Percentiles rank a stretch among this genome's conserved stretches.
These are phyloP conservation scores for Hippopotamus amphibius DNA, from an alignment of 2,113 vertebrate species.

Conservation along the genomic window DNA sequence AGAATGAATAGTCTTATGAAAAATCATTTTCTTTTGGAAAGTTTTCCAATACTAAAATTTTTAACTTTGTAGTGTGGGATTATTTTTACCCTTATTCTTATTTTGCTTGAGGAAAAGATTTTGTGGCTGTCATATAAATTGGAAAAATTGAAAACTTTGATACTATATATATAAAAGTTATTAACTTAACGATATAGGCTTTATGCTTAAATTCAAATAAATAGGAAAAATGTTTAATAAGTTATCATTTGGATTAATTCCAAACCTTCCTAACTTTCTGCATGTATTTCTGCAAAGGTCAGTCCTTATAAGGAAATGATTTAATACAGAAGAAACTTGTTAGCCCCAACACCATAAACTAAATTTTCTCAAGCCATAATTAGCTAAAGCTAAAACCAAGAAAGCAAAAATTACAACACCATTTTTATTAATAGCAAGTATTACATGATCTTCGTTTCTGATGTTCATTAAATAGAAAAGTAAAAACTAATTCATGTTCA, in stretches of 20 bases:
- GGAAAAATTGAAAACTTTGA: slow-evolving; percentile 45
- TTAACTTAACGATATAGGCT: background rate
- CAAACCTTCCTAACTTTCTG: background rate
- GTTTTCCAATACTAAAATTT: slow-evolving; percentile 18
- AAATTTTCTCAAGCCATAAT: background rate
- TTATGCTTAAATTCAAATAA: slow-evolving; percentile 23
- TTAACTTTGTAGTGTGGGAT: background rate
- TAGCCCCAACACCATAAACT: background rate
- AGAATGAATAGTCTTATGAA: background rate
- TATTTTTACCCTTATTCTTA: slow-evolving; percentile 58
- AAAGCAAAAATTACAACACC: background rate
- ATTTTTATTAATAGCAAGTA: background rate
- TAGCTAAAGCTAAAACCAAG: background rate
- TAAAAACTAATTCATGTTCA: background rate
- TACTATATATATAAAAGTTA: background rate
- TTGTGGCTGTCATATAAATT: slow-evolving; percentile 14
- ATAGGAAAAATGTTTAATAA: background rate
- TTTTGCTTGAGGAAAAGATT: slow-evolving; percentile 40
- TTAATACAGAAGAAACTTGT: background rate
- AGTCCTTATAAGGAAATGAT: background rate
- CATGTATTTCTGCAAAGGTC: background rate
- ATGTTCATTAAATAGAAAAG: background rate
- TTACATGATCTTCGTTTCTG: background rate
- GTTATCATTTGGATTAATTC: background rate
- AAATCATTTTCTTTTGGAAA: slow-evolving; percentile 34